Evolutionary conservation across 2,888 invertebrate genomes (phyloP).

Genomic region (Ischnus inquisitorius): DNA sequence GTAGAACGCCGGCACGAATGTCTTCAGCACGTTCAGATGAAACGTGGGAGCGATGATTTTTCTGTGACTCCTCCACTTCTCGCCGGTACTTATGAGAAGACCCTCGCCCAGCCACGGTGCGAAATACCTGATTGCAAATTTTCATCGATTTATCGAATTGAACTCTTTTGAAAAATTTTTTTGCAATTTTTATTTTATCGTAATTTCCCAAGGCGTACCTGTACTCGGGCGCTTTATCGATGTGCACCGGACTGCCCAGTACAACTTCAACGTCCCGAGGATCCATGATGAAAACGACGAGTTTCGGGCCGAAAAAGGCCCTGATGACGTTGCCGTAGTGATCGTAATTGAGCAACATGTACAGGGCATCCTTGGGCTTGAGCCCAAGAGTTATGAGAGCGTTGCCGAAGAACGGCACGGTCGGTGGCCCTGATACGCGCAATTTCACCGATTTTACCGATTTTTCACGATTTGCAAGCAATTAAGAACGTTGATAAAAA

Average conservation of each 20-base stretch:
- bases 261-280: slow-evolving; percentile 83
- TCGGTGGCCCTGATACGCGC: slow-evolving; percentile 77
- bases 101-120: slow-evolving; percentile 85
- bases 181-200: not conserved
- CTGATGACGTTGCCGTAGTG: slow-evolving; percentile 78
- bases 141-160: not conserved
- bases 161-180: no score
- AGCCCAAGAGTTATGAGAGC: slow-evolving; percentile 75
- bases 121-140: slow-evolving; percentile 77
- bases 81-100: slow-evolving; percentile 84
- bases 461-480: no score
- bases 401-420: slow-evolving; percentile 81
- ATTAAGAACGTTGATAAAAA: no score
- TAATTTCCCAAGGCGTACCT: slow-evolving; percentile 70
- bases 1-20: slow-evolving; percentile 86
- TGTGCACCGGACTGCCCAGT: slow-evolving; percentile 81
- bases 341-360: slow-evolving; percentile 70
- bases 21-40: slow-evolving; percentile 86
- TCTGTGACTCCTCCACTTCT: slow-evolving; percentile 86
- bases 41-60: slow-evolving; percentile 87
- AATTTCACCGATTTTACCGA: not conserved
- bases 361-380: slow-evolving; percentile 76
- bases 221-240: slow-evolving; percentile 83
- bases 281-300: slow-evolving; percentile 80
- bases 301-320: slow-evolving; percentile 81